Evolutionary conservation across 1,140 invertebrate genomes (phyloP), one percentile per base, ranked within the genome.

Genomic region (Drosophila trapezifrons): DNA sequence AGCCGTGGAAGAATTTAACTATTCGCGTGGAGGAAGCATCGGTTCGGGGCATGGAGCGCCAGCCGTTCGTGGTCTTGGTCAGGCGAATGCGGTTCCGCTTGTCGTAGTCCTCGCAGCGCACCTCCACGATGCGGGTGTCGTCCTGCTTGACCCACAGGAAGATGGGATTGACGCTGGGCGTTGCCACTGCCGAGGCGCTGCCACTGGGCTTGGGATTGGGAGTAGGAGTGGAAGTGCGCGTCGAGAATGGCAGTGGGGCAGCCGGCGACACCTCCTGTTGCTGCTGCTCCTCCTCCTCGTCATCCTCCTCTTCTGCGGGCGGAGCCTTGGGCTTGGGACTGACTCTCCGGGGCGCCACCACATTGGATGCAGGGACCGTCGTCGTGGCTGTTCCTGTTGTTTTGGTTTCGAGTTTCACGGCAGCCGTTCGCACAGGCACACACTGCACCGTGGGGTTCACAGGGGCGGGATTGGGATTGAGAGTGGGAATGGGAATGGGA

Each of bases 51-150:
- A 96, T 96, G 20, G 96, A 96, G 42, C 95, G 94, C 96, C 96
- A 97, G 80, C 96, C 96, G 82, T 95, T 94, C 3, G 95, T 93
- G 4, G 96, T 96, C 85, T 96, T 96, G 52, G 95, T 96, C 78
- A 97, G 92, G 71, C 96, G 94, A 67, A 97, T 96, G 13, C 96
- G 94, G 93, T 97, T 97, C 40, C 96, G 93, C 84, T 96, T 95
- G 92, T 97, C 96, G 93, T 97, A 97, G 90, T 97, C 96, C 92
- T 97, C 96, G 92, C 96, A 96, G 89, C 95, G 94, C 72, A 97
- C 96, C 92, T 96, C 95, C 83, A 96, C 94, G 81, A 97, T 96
- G 85, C 93, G 94, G 59, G 95, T 95, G 85, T 96, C 95, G 71
- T 94, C 93, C 91, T 96, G 96, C 78, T 95, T 95, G 42, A 96